Evolutionary conservation across 1,140 invertebrate genomes (phyloP), one percentile per base, ranked within the genome.

Genomic region (Leptopilina boulardi): DNA sequence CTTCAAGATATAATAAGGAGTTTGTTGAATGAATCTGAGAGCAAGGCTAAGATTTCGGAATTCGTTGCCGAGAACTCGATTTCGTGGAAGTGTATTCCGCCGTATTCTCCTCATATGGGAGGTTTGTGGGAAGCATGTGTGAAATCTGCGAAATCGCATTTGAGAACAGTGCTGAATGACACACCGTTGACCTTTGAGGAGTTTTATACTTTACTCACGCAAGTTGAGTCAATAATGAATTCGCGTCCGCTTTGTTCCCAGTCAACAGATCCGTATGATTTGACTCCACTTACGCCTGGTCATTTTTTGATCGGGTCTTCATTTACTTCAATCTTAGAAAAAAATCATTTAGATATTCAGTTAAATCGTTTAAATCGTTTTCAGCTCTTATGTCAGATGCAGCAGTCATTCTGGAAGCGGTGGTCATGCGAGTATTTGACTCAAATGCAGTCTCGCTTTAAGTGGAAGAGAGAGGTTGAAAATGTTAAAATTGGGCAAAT

Each of bases 341-440:
- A 44, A 13, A 15, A 72, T 13, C 34, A 18, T 23, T 6, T 15
- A 3, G 18, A 44, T 44, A 30, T 42, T 41, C 8, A 15, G 0
- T 44, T 13, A 23, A 72, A 47, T 23, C 19, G 71, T 0, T 44
- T 72, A 2, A 44, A 9, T 15, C 38, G 71, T 5, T 72, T 19
- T 44, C 38, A 72, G 10, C 21, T 72, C 3, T 10, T 47, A 23
- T 18, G 21, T 15, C 38, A 72, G 3, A 72, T 72, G 38, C 15
- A 44, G 5, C 38, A 72, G 19, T 21, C 44, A 15, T 41, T 42
- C 23, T 72, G 6, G 41, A 23, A 26, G 23, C 5, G 21, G 26
- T 71, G 42, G 71, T 72, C 71, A 18, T 21, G 15, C 18, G 71
- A 47, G 19, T 72, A 72, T 21, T n/a, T 72, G 18, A 44, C 71